Percentiles rank a stretch among this genome's conserved stretches.
These are phyloP conservation scores for Phasianus colchicus DNA, from an alignment of 2,113 vertebrate species.

Conservation along the genomic window DNA sequence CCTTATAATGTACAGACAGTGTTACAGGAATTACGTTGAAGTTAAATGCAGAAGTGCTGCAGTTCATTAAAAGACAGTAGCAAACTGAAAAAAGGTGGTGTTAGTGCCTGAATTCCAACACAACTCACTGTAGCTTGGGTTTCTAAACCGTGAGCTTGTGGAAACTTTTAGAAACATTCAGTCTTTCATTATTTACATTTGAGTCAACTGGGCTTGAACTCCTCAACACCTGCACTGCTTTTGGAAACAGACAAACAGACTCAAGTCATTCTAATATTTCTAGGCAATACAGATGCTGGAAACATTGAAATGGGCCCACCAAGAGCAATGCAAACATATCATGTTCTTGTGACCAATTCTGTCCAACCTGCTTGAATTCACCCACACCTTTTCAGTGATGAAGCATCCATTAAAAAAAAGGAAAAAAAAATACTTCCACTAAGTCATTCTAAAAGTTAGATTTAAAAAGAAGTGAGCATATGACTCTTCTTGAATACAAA, in stretches of 20 bases:
- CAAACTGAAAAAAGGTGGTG: neutral
- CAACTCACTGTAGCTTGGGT: neutral
- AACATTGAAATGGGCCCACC: neutral
- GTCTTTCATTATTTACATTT: neutral
- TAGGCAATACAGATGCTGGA: neutral
- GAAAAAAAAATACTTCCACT: neutral
- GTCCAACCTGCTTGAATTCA: neutral
- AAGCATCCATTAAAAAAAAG: neutral
- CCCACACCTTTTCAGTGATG: neutral
- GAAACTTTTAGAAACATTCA: neutral
- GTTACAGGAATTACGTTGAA: accelerated
- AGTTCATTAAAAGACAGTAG: neutral
- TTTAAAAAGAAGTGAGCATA: neutral
- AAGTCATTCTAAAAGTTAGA: neutral
- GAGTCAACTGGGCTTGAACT: neutral
- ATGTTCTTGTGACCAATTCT: neutral
- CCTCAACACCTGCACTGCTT: neutral
- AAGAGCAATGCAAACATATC: neutral
- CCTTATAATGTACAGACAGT: neutral
- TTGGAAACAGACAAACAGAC: neutral
- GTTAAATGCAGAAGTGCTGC: neutral
- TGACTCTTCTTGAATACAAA: neutral
- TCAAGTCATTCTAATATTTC: neutral
- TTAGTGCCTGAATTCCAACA: neutral
- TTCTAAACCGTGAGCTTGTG: neutral